Evolutionary conservation across 2,888 invertebrate genomes (phyloP).

Genomic region (Morpho deidamia): DNA sequence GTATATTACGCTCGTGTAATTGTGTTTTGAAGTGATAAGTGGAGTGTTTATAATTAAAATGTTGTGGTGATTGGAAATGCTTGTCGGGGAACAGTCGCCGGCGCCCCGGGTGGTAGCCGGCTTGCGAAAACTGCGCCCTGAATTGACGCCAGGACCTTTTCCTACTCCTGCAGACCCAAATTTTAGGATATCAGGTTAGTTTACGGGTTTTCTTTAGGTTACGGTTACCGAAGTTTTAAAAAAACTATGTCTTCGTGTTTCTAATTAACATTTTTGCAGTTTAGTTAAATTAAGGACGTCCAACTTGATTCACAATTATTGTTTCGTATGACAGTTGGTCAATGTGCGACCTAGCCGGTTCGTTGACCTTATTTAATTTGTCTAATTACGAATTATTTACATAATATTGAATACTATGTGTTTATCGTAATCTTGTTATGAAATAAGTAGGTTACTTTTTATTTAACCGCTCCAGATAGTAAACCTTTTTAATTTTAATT

Average conservation of each 20-base stretch:
- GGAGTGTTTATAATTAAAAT: conserved; percentile 52
- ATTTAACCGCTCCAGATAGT: not conserved
- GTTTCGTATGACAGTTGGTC: not conserved
- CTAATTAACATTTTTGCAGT: no score
- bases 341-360: not conserved
- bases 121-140: conserved; percentile 66
- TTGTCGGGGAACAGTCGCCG: conserved; percentile 72
- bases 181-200: conserved; percentile 68
- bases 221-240: no score
- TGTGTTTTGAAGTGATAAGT: conserved; percentile 38
- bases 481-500: not conserved
- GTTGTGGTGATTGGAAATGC: conserved; percentile 63
- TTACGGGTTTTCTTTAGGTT: no score
- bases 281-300: no score
- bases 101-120: conserved; percentile 76
- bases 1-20: conserved; percentile 18
- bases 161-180: conserved; percentile 65
- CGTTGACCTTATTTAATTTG: conserved; percentile 5
- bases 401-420: not conserved
- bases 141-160: conserved; percentile 65
- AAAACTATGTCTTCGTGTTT: no score
- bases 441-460: not conserved
- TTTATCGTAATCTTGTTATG: not conserved
- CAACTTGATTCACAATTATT: not conserved
- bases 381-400: not conserved